Percentiles rank a stretch among this genome's conserved stretches.
Evolutionary conservation across 1,140 invertebrate genomes (phyloP).

Genomic region (Nebria ingens): DNA sequence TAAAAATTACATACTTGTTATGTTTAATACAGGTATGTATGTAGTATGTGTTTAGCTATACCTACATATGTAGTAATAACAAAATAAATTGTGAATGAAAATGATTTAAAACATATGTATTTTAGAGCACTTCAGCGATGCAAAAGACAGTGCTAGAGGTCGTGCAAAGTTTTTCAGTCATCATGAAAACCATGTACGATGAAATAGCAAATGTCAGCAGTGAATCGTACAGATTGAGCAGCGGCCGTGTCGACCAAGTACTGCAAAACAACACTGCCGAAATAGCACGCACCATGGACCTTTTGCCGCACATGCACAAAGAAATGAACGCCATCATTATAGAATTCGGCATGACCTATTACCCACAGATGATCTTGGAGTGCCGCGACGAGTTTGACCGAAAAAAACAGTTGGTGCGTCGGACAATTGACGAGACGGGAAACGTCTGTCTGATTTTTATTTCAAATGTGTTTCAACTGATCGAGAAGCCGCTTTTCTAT

Average conservation of each 20-base stretch:
- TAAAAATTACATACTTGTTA: not conserved
- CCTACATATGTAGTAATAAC: not conserved
- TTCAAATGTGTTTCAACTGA: not conserved
- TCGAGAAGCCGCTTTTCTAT: not conserved
- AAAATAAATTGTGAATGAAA: not conserved
- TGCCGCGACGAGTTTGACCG: not conserved
- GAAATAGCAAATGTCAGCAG: not conserved
- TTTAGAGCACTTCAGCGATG: not conserved
- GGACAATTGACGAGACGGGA: not conserved
- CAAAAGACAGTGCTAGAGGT: not conserved
- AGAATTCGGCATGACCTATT: not conserved
- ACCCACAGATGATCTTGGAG: not conserved
- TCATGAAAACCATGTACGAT: not conserved
- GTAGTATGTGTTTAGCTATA: not conserved
- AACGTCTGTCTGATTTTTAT: not conserved
- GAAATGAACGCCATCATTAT: not conserved
- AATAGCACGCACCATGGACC: not conserved
- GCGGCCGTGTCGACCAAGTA: not conserved
- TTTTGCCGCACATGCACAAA: not conserved
- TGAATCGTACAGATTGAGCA: not conserved
- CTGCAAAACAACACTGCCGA: not conserved
- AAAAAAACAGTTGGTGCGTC: not conserved
- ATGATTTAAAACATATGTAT: not conserved
- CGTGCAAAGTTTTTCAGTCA: not conserved
- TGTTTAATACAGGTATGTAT: not conserved